Conservation (phyloP, 1,140 invertebrate species). For the Aradophagus sp. region DNA sequence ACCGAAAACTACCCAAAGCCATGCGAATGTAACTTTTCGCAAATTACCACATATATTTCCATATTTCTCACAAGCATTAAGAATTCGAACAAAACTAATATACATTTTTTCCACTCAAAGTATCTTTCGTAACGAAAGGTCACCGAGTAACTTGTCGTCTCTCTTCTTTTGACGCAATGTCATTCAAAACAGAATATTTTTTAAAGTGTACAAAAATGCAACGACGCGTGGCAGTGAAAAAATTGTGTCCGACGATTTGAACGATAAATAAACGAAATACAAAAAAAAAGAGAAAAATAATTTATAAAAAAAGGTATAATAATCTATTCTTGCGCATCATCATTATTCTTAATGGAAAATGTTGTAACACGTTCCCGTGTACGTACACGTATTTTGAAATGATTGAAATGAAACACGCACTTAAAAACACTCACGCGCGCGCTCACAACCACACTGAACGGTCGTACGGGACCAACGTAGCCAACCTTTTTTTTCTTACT, state of each 20-base stretch:
- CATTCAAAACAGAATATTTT: conserved; percentile 50
- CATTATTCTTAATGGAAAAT: conserved; percentile 16
- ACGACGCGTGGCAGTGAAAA: too few relatives aligned
- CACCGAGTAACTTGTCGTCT: not conserved
- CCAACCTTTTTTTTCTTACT: conserved; percentile 40
- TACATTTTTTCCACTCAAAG: too few relatives aligned
- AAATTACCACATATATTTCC: too few relatives aligned
- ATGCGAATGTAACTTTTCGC: too few relatives aligned
- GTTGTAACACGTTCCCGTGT: conserved; percentile 31
- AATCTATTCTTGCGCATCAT: conserved; percentile 18
- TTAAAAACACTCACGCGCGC: conserved; percentile 55
- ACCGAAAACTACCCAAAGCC: too few relatives aligned
- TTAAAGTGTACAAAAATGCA: conserved; percentile 28
- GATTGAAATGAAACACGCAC: too few relatives aligned
- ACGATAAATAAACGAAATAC: too few relatives aligned
- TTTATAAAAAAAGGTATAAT: too few relatives aligned
- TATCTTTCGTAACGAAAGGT: conserved; percentile 12
- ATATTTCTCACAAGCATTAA: too few relatives aligned
- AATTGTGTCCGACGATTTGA: conserved; percentile 1
- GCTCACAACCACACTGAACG: conserved; percentile 49
- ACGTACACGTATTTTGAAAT: conserved; percentile 31
- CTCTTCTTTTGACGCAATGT: conserved; percentile 18
- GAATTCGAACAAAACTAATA: too few relatives aligned
- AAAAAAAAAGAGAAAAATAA: too few relatives aligned
- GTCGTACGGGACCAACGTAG: conserved; percentile 39